These are phyloP conservation scores for Perodicticus potto DNA, from an alignment of 2,797 vertebrate genomes.

Conservation along the genomic window DNA sequence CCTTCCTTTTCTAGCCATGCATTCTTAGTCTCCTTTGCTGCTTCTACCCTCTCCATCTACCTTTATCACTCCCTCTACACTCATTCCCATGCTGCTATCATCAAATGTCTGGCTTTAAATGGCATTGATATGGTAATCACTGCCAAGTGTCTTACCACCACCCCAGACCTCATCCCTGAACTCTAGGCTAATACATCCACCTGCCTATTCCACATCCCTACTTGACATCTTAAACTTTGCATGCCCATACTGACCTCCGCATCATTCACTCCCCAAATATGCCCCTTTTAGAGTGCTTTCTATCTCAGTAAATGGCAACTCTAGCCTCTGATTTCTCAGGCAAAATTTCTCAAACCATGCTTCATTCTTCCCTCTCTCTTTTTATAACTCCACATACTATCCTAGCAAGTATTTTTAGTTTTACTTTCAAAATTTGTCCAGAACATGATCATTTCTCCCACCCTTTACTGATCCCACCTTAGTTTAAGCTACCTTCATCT, in stretches of 20 bases:
- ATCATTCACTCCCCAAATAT: background rate
- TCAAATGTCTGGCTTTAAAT: background rate
- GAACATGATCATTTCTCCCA: background rate
- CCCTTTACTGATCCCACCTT: background rate
- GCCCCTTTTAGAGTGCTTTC: background rate
- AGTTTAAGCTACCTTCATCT: background rate
- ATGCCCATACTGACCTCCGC: background rate
- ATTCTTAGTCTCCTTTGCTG: background rate
- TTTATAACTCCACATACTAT: background rate
- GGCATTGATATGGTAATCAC: background rate
- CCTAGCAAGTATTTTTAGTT: background rate
- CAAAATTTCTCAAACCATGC: background rate
- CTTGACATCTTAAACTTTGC: background rate
- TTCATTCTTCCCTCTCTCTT: background rate
- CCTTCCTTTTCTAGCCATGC: background rate
- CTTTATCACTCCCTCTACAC: background rate
- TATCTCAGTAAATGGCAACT: background rate
- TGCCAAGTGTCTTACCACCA: background rate
- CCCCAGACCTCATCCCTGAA: background rate
- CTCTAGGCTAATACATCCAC: background rate
- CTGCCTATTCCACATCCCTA: background rate
- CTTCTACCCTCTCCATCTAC: background rate
- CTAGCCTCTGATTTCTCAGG: background rate
- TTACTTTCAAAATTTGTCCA: conserved; percentile 6
- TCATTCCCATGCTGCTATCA: background rate